Base-by-base conservation (phyloP, 2,888 invertebrate genomes). In the Phania funesta region DNA sequence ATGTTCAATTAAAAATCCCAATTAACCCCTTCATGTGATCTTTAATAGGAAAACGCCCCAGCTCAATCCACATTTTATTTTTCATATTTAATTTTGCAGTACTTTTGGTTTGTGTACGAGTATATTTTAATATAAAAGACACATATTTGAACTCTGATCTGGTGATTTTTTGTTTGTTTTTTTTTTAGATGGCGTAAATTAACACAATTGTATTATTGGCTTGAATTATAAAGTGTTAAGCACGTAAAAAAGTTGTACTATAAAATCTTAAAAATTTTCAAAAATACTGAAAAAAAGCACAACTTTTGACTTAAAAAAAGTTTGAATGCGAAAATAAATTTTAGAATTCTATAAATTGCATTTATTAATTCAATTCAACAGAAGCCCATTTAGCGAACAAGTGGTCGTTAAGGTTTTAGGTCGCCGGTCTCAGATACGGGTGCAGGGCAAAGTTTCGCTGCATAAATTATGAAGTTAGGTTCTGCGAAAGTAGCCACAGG, bases 1-100 rank as follows among this genome's bases (percentile, higher is more conserved):
- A 67, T 82, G 65, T 74, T 80, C 80, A 80, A 74, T 80, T 78
- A 71, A 76, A 77, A 80, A 75, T 83, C 44, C 79, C 82, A 79
- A 75, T 83, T 78, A 81, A 83, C 80, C 81, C 41, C 79, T 80
- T 75, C 60, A 20, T 60, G 56, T 81, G 81, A 80, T 76, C 80
- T 76, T 46, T 67, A 67, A 60, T 58, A 52, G 54, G 65, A 20
- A 44, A 62, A 77, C 67, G 68, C 68, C 60, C 60, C 76, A 68
- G 52, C 52, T 64, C 35, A 64, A 46, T 64, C 56, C 11, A 35
- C 24, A 74, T 56, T 54, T 54, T 26, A 8, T 58, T 41, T 32
- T 26, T 26, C 29, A 11, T 18, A 18, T 74, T 54, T 18, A 11
- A 20, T 54, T 35, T 48, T 64, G 24, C 29, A 48, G 1, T 46